Base-by-base conservation (phyloP, 2,797 vertebrate species). In the Aphelocoma californica region DNA sequence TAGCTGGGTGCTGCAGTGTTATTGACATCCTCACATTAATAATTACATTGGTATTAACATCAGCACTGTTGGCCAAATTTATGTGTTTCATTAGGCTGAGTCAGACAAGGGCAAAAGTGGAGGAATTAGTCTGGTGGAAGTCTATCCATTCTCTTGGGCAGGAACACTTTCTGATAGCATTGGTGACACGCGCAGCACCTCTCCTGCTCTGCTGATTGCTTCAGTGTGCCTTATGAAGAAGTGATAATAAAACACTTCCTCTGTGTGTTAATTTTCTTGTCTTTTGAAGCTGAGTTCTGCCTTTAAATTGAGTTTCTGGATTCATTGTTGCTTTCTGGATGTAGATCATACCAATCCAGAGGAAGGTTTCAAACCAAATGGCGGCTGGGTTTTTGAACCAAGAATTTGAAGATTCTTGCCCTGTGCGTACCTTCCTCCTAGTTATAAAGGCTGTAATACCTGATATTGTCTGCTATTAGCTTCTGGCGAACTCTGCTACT, bases 401-500 rank as follows among this genome's bases (percentile, higher is more conserved):
- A 84, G 26, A 50, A 32, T 67, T 80, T 85, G 38, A 89, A 87
- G 48, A 16, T 56, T 77, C 47, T 85, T 87, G 15, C 12, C 12
- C 32, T 0, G 0, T 47, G 5, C 2, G 0, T 61, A 7, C 36
- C 21, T 60, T 95, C 26, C 36, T 93, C 32, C 57, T 73, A 14
- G 7, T 60, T 92, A 25, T 3, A 56, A 67, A 61, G 60, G 9
- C 31, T 70, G 21, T 38, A 60, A 54, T 18, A 21, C 10, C 32
- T 42, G 28, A 23, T 58, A 16, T 0, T 65, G 54, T 67, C 29
- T 83, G 34, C 61, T 61, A 5, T 56, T 40, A 28, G 29, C 38
- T 75, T 84, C 69, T 92, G 54, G 31, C 38, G 81, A 66, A 60
- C 15, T 31, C 10, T 86, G 48, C 32, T 81, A 15, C 14, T n/a